These are phyloP conservation scores for Hemibagrus wyckioides DNA, from an alignment of 2,113 vertebrate genomes.

Conservation along the genomic window DNA sequence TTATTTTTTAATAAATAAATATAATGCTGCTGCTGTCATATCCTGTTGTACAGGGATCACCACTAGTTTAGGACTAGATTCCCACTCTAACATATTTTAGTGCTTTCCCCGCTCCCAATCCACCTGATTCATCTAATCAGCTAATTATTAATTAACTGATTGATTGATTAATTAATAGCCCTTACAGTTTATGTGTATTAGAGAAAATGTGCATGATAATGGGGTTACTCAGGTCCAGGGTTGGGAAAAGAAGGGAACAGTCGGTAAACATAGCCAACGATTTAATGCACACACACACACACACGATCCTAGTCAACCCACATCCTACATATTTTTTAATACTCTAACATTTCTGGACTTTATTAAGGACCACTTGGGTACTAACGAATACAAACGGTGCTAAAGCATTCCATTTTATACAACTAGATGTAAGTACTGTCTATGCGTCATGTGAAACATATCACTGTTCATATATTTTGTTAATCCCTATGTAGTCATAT, in stretches of 20 bases:
- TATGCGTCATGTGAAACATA: neutral
- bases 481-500: neutral
- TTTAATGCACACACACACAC: neutral
- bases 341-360: neutral
- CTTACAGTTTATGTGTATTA: too few species aligned
- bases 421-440: conserved; percentile 3
- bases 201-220: neutral
- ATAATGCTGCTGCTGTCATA: conserved; percentile 1
- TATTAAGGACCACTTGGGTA: neutral
- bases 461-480: neutral
- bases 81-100: neutral
- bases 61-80: neutral
- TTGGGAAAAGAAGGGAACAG: neutral
- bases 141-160: neutral
- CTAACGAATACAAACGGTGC: neutral
- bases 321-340: neutral
- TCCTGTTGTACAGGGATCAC: neutral
- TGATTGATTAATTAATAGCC: too few species aligned
- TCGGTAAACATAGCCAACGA: neutral
- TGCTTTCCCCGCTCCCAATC: neutral
- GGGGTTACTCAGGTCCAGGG: neutral
- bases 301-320: too few species aligned
- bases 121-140: neutral
- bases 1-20: too few species aligned
- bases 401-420: conserved; percentile 15